These are phyloP conservation scores for Stenodera caucasica DNA, from an alignment of 2,888 invertebrate species.

Conservation along the genomic window DNA sequence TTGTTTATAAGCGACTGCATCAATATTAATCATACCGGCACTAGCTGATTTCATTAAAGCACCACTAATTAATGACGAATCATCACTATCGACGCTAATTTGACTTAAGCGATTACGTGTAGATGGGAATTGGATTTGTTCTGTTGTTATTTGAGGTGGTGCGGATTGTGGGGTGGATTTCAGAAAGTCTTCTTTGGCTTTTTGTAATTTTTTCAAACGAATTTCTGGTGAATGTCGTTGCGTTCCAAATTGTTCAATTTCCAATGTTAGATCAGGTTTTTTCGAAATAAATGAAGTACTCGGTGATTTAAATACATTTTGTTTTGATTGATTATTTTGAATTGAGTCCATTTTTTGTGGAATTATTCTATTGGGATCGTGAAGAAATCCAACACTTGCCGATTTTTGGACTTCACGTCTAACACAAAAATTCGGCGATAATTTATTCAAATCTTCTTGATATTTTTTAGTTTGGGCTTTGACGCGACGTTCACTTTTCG, in stretches of 20 bases:
- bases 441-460: constrained; percentile 54
- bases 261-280: neutral
- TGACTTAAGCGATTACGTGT: constrained; percentile 58
- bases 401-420: constrained; percentile 67
- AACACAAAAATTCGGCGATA: constrained; percentile 49
- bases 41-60: constrained; percentile 72
- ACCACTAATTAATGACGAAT: constrained; percentile 51
- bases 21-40: constrained; percentile 76
- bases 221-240: constrained; percentile 47
- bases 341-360: constrained; percentile 38
- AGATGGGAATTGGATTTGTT: constrained; percentile 42
- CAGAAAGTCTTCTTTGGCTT: constrained; percentile 74
- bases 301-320: constrained; percentile 13
- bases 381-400: constrained; percentile 59
- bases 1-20: constrained; percentile 63
- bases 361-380: constrained; percentile 24
- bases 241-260: neutral
- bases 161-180: constrained; percentile 39
- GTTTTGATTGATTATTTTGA: constrained; percentile 9
- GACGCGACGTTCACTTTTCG: constrained; percentile 62
- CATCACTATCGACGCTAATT: constrained; percentile 66
- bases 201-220: constrained; percentile 65
- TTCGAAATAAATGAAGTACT: constrained; percentile 10
- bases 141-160: constrained; percentile 27
- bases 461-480: constrained; percentile 59